These are phyloP conservation scores for Dryocosmus kuriphilus DNA, from an alignment of 2,888 invertebrate genomes.

Conservation along the genomic window DNA sequence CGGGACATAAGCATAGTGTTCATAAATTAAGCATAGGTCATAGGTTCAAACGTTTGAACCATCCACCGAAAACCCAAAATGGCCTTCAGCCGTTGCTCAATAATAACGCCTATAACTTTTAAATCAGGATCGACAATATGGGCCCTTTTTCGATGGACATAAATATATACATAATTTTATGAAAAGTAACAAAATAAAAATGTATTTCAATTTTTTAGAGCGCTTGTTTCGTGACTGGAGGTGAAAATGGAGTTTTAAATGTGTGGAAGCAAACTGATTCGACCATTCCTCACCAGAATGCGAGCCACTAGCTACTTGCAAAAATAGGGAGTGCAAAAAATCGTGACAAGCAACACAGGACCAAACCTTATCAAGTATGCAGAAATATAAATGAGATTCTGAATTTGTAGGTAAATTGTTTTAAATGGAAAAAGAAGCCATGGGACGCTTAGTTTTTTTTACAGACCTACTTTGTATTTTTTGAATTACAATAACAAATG, in stretches of 20 bases:
- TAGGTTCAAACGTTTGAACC: too few species aligned
- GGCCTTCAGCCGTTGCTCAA: too few species aligned
- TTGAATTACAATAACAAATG: slow-evolving; percentile 74
- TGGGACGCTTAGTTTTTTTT: not conserved
- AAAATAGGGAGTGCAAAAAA: slow-evolving; percentile 68
- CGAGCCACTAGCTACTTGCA: slow-evolving; percentile 60
- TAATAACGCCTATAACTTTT: too few species aligned
- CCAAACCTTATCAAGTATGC: slow-evolving; percentile 70
- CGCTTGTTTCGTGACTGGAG: slow-evolving; percentile 84
- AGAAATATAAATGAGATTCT: slow-evolving; percentile 36
- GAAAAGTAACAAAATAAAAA: slow-evolving; percentile 42
- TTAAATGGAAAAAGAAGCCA: not conserved
- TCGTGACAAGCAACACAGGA: slow-evolving; percentile 67
- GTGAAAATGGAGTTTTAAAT: slow-evolving; percentile 85
- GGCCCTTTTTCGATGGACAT: too few species aligned
- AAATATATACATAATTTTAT: slow-evolving; percentile 28
- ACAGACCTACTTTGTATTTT: not conserved
- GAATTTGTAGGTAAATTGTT: not conserved
- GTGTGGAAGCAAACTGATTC: slow-evolving; percentile 80
- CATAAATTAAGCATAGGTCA: too few species aligned
- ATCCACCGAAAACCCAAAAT: too few species aligned
- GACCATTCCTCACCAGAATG: slow-evolving; percentile 57
- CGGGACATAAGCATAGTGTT: too few species aligned
- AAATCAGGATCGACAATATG: too few species aligned
- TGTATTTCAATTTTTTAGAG: slow-evolving; percentile 75